Evolutionary conservation across 30 jellyfish, hydroid and myxozoan genomes (phyloP), one percentile per base, ranked within the genome.

Genomic region (Turritopsis rubra): DNA sequence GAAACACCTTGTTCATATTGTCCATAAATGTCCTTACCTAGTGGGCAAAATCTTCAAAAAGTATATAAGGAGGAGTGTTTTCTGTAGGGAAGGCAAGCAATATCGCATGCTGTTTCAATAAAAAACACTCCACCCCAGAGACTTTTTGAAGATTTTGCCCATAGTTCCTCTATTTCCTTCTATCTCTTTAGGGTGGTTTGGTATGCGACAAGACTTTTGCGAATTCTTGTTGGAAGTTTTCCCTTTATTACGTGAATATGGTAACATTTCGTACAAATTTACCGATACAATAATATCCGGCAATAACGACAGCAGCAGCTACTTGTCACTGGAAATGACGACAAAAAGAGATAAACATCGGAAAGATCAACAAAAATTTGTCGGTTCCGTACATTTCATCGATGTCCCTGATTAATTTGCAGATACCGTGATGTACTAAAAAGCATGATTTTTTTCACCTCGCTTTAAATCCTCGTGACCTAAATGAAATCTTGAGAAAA

Each of bases 181-280:
- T 24, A 65, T 28, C 70, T 81, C 76, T 53, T 24, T 54, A 92
- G 98, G 98, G 98, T 92, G 98, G 98, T 92, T 92, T 75, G 98
- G 98, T 25, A 87, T 92, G 81, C 96, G 98, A 18, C 85, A 92
- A 81, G 98, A 92, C 65, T 92, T 92, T 53, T 92, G 98, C 41
- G 98, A 92, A 71, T 82, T 78, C 75, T 75, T 88, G 7, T 93
- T 92, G 28, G 96, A 88, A 25, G 29, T 76, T 13, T 83, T 95
- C 73, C 98, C 98, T 19, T 87, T 95, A 28, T 80, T 92, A 29
- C 82, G 93, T 75, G 98, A 92, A 84, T 92, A 87, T 80, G 98
- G 98, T 1, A 92, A 92, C 81, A 88, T 88, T 21, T 87, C 98
- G 29, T 92, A 88, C 88, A 92, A 85, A 53, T 92, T 92, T 60